phyloP scores from a whole-genome alignment of 1,140 invertebrate species.

The Argopecten irradians region DNA sequence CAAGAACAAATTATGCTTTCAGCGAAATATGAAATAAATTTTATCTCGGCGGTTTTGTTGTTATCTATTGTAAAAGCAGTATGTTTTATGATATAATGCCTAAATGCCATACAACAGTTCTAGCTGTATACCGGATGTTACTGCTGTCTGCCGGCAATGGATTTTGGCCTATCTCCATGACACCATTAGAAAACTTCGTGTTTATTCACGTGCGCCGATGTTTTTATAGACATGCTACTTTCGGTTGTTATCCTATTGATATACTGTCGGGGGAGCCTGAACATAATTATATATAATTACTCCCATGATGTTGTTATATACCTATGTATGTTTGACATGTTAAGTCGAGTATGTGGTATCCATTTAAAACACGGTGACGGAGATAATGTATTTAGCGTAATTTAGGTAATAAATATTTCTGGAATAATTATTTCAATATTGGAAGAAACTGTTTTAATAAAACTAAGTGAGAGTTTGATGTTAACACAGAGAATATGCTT shows the following conservation, averaged over 20 bases:
- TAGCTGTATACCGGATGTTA: not conserved
- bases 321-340: not conserved
- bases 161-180: not conserved
- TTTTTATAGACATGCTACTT: not conserved
- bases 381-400: not conserved
- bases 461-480: no score
- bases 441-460: no score
- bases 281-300: not conserved
- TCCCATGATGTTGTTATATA: not conserved
- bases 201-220: not conserved
- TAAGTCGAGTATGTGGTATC: not conserved
- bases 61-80: not conserved
- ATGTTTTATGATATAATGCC: not conserved
- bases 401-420: not conserved
- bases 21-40: not conserved
- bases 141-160: not conserved
- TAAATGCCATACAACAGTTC: not conserved
- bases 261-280: not conserved
- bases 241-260: not conserved
- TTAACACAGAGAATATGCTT: no score
- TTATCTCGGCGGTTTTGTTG: not conserved
- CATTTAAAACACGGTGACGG: not conserved
- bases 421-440: not conserved
- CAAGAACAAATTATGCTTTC: not conserved
- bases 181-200: not conserved